Evolutionary conservation across 1,140 invertebrate species (phyloP), one percentile per base, ranked within the genome.

Genomic region (Myzus persicae): DNA sequence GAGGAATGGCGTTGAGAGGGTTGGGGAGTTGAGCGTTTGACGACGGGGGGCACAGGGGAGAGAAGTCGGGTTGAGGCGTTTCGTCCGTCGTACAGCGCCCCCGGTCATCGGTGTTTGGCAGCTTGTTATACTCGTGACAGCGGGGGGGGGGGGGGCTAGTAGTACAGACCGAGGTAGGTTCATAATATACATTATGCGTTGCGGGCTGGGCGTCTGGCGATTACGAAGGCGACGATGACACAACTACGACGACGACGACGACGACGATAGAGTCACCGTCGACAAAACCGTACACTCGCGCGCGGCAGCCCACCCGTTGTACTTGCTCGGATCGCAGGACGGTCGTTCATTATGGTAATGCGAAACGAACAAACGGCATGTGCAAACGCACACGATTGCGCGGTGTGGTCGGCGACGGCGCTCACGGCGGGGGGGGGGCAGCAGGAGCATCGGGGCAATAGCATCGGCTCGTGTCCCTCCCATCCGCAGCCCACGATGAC

Each of bases 311-410:
- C 51, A 20, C 18, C 18, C 85, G 44, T 40, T 59, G 51, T n/a
- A n/a, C 48, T 51, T n/a, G 14, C 59, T 76, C 59, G n/a, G 31
- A 76, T 91, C 51, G 51, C 36, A 31, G 36, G 46, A 89, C 51
- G 36, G 89, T 24, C 54, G 90, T 91, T 91, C 40, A 42, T 91
- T 91, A 91, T 67, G 90, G 90, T 91, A 91, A 91, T 67, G 31
- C 40, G 24, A 59, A 91, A 91, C n/a, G 59, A 91, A 91, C 90
- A 42, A 67, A 91, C 51, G 54, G 54, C 26, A 40, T 59, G 40
- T 54, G 51, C 89, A 20, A 90, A 90, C 36, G 6, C 89, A 40
- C 51, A 18, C 36, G 26, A 59, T 24, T n/a, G 54, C 40, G 59
- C 20, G 44, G 40, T 42, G 84, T 44, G 31, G 40, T 36, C 81